These are phyloP conservation scores for Tortricodes alternella DNA, from an alignment of 2,888 invertebrate genomes.

Conservation along the genomic window DNA sequence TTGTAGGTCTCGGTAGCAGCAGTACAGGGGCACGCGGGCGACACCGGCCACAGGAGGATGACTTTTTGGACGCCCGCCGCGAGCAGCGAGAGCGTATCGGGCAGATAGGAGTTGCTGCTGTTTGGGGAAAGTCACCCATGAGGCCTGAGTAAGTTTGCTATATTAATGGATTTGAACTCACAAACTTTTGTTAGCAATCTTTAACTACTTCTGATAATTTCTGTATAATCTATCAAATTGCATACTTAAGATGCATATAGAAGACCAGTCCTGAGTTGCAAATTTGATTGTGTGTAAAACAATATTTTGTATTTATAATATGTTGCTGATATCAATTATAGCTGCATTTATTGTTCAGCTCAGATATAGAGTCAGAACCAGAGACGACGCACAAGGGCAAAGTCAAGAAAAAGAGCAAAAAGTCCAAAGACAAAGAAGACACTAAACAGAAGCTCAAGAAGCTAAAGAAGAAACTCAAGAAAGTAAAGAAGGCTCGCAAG, in stretches of 20 bases:
- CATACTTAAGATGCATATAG: too few species aligned
- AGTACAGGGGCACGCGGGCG: conserved; percentile 22
- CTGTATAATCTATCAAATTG: too few species aligned
- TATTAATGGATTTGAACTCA: too few species aligned
- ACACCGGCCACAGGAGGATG: conserved; percentile 76
- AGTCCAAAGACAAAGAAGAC: conserved; percentile 77
- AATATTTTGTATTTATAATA: too few species aligned
- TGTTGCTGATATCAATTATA: not conserved
- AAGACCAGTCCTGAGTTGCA: too few species aligned
- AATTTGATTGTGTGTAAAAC: not conserved
- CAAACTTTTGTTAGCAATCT: too few species aligned
- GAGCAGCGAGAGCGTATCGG: conserved; percentile 90
- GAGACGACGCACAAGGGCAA: conserved; percentile 57
- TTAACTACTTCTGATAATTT: too few species aligned
- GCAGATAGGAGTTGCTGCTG: conserved; percentile 84
- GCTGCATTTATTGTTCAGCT: too few species aligned
- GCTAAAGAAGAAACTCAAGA: conserved; percentile 77
- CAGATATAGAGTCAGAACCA: conserved; percentile 72
- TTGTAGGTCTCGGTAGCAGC: conserved; percentile 12
- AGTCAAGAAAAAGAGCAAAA: conserved; percentile 73
- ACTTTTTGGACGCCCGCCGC: conserved; percentile 87
- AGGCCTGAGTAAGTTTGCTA: conserved; percentile 83
- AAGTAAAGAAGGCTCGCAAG: conserved; percentile 79
- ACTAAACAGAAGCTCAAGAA: conserved; percentile 82
- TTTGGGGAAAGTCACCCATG: conserved; percentile 90